phyloP scores from a whole-genome alignment of 2,113 vertebrate species.

The Meles meles region DNA sequence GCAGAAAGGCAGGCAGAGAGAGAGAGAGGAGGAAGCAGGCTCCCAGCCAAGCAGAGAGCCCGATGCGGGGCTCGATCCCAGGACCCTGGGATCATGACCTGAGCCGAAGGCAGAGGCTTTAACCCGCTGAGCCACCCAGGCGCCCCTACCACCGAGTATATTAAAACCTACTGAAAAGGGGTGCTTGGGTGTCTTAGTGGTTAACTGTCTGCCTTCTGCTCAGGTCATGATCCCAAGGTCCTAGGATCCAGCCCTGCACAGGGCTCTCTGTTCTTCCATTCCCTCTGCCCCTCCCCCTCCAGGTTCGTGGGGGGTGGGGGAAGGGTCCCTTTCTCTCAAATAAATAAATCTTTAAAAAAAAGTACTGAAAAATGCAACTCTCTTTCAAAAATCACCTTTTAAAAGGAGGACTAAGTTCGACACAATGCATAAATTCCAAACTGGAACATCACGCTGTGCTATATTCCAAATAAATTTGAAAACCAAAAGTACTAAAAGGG shows the following conservation, averaged over 20 bases:
- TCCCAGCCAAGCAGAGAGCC: too few species aligned
- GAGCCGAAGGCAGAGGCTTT: too few species aligned
- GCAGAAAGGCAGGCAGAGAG: too few species aligned
- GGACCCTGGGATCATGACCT: too few species aligned
- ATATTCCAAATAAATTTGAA: constrained; percentile 46
- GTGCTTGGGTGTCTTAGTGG: neutral
- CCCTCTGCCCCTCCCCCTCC: neutral
- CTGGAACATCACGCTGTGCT: neutral
- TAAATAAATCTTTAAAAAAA: neutral
- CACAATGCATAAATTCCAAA: constrained; percentile 6
- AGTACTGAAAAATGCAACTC: neutral
- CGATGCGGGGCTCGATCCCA: too few species aligned
- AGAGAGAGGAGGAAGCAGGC: too few species aligned
- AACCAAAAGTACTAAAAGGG: constrained; percentile 29
- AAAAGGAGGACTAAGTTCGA: neutral
- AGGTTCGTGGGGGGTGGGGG: too few species aligned
- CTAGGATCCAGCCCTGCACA: neutral
- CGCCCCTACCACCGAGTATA: neutral
- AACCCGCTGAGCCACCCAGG: too few species aligned
- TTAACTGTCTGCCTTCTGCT: neutral
- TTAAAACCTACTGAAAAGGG: neutral
- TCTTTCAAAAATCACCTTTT: neutral
- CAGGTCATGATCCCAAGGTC: neutral
- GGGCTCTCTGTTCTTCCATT: neutral
- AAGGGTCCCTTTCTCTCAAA: neutral